These are phyloP conservation scores for Emydura subglobosa DNA, from an alignment of 2,113 vertebrate species.

Conservation along the genomic window DNA sequence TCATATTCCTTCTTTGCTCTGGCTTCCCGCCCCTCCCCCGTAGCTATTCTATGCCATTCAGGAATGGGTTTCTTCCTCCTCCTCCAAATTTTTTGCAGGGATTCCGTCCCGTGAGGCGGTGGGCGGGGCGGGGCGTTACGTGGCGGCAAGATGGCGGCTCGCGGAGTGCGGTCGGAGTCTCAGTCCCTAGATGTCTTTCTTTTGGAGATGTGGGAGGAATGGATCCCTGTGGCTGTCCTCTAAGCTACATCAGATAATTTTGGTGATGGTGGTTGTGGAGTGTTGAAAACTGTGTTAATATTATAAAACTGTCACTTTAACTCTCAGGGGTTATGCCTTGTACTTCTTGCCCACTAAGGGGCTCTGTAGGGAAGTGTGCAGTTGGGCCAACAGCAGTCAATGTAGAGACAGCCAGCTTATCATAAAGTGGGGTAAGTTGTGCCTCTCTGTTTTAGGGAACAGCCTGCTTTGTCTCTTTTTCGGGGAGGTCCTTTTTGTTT, in stretches of 20 bases:
- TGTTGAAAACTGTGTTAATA: background rate
- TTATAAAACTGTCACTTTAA: background rate
- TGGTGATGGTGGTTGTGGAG: background rate
- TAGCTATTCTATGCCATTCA: fast-evolving
- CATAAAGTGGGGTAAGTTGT: background rate
- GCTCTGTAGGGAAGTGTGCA: background rate
- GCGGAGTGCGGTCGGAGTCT: background rate
- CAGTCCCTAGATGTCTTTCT: background rate
- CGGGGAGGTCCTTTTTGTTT: background rate
- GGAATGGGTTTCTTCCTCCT: background rate
- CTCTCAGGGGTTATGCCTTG: background rate
- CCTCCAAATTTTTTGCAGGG: background rate
- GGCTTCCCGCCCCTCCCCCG: background rate
- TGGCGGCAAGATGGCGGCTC: too few species aligned
- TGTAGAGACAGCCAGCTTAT: background rate
- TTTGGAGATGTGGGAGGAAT: background rate
- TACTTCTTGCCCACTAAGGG: background rate
- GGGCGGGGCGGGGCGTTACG: too few species aligned
- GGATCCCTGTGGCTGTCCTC: background rate
- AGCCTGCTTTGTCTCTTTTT: background rate
- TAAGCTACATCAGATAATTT: background rate
- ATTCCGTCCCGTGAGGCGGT: too few species aligned
- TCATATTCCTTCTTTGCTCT: background rate
- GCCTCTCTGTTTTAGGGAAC: background rate
- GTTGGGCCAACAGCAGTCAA: background rate